Evolutionary conservation across 2,797 vertebrate species (phyloP).

Genomic region (Syndactyla subalaris): DNA sequence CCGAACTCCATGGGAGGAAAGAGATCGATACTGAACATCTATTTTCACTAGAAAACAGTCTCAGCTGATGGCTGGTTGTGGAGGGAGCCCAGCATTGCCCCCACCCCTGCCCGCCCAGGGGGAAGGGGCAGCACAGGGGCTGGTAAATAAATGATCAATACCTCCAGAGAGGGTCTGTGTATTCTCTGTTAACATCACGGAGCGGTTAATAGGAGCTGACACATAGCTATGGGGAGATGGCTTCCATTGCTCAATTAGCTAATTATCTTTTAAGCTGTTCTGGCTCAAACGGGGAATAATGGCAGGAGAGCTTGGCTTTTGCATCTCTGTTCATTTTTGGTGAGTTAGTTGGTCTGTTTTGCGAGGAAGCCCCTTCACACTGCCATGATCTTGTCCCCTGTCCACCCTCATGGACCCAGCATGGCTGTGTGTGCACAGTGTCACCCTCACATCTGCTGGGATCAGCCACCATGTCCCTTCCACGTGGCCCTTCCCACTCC

Average conservation of each 20-base stretch:
- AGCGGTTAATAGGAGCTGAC: conserved; percentile 23
- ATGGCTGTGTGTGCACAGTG: fast-evolving
- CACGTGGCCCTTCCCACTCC: fast-evolving
- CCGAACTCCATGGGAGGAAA: neutral
- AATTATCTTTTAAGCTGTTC: conserved; percentile 15
- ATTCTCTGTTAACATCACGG: neutral
- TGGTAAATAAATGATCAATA: neutral
- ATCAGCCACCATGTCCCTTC: fast-evolving
- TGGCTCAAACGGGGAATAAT: neutral
- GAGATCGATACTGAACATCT: neutral
- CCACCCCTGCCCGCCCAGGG: neutral
- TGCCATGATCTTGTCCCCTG: neutral
- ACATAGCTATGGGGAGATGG: conserved; percentile 51
- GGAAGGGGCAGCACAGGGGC: neutral
- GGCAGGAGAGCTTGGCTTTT: neutral
- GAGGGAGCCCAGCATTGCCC: neutral
- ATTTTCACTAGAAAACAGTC: conserved; percentile 19
- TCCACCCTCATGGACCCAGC: fast-evolving
- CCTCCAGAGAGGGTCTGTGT: conserved; percentile 5
- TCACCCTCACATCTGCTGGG: neutral
- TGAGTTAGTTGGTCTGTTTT: neutral
- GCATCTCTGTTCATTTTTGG: neutral
- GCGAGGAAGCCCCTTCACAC: neutral
- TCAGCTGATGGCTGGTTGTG: neutral
- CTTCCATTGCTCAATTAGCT: conserved; percentile 28